phyloP scores from a whole-genome alignment of 2,888 invertebrate genomes.

The Arrhopalites spinosus region DNA sequence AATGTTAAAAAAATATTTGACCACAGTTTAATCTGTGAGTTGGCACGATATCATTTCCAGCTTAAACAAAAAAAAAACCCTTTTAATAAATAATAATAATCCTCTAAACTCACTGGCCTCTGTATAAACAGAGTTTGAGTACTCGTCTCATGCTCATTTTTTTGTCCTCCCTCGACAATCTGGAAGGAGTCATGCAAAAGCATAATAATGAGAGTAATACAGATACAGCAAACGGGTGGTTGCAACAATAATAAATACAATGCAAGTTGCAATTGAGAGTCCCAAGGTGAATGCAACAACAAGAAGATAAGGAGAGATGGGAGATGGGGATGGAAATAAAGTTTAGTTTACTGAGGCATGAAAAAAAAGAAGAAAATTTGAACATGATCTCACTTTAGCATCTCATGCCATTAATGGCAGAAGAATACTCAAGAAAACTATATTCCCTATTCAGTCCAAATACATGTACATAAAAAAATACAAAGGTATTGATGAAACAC shows the following conservation, averaged over 20 bases:
- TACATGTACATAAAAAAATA: not conserved
- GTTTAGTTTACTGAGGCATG: conserved; percentile 35
- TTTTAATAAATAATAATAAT: too few species aligned
- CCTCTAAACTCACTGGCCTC: too few species aligned
- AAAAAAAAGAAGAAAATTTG: not conserved
- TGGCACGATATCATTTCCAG: too few species aligned
- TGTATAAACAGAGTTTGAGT: too few species aligned
- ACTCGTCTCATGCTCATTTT: not conserved
- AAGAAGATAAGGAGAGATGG: conserved; percentile 6
- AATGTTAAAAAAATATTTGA: too few species aligned
- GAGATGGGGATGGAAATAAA: conserved; percentile 20
- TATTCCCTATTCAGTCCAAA: too few species aligned
- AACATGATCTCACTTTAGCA: not conserved
- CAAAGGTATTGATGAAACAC: conserved; percentile 39
- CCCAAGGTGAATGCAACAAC: conserved; percentile 14
- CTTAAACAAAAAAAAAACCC: too few species aligned
- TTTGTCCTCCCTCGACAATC: not conserved
- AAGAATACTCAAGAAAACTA: not conserved
- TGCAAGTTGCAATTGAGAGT: not conserved
- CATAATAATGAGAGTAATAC: not conserved
- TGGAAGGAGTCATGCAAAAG: not conserved
- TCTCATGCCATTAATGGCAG: not conserved
- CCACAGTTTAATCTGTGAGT: too few species aligned
- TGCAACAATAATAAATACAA: not conserved
- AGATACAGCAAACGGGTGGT: not conserved